phyloP scores from a whole-genome alignment of 2,113 vertebrate species.

The Antigone vipio region DNA sequence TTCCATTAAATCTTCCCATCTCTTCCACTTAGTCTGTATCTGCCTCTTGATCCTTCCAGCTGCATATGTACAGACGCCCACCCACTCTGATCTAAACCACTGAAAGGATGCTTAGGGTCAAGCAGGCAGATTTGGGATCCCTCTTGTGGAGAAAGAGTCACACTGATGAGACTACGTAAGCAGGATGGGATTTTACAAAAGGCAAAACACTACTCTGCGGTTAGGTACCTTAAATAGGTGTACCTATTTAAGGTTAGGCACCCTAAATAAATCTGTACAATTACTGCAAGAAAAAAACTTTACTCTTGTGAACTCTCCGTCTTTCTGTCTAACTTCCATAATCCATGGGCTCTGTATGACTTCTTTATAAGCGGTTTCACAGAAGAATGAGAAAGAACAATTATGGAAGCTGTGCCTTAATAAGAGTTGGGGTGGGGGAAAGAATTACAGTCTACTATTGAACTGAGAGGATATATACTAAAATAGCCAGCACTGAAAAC shows the following conservation, averaged over 20 bases:
- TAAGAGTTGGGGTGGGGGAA: background rate
- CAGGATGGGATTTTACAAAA: background rate
- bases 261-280: background rate
- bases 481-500: background rate
- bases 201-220: rapidly evolving
- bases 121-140: background rate
- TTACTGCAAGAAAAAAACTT: background rate
- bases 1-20: background rate
- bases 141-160: background rate
- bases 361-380: background rate
- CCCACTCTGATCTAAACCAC: background rate
- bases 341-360: background rate
- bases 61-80: background rate
- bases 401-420: background rate
- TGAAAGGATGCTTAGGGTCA: background rate
- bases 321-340: background rate
- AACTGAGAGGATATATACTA: background rate
- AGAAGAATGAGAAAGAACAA: background rate
- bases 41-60: background rate
- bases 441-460: background rate
- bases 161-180: background rate
- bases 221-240: background rate
- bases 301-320: background rate
- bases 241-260: too few species aligned
- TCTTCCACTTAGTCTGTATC: background rate